Evolutionary conservation across 2,888 invertebrate genomes (phyloP), one percentile per base, ranked within the genome.

Genomic region (Celastrina argiolus): DNA sequence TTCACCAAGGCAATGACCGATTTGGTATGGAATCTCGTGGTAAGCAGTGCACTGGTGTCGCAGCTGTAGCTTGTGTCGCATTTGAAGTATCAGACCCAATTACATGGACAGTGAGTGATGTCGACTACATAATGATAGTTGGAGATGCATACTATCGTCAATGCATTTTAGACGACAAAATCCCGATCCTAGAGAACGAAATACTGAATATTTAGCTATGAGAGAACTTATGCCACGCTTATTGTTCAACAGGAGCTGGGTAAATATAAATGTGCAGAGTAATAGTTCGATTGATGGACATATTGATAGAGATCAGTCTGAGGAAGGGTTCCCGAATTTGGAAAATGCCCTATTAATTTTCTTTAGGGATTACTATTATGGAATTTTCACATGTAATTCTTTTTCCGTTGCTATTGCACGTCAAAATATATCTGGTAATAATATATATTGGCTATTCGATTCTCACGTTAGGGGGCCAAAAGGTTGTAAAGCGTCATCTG

Each of bases 31-130:
- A 56, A 41, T 74, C 72, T 63, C 71, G 68, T 0, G 72, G 71
- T 2, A 72, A 67, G 8, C 70, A 73, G 65, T 74, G 73, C 28
- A 73, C 71, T 56, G 72, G 26, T 1, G 58, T 70, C 6, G 72
- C 73, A 8, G 65, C 70, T 18, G 70, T 72, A 14, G 68, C 72
- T 67, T 69, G 70, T 66, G 65, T 65, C 2, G 73, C 68, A 34
- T 69, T 71, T 58, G 18, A 0, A 41, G 0, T 66, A 69, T 45
- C 31, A 18, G 63, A 69, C 59, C 51, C 65, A n/a, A 68, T 67
- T 8, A 39, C n/a, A 41, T 70, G 63, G 70, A 10, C 45, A 5
- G 36, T 36, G 18, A 68, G 67, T 59, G 70, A 67, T 51, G 41
- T 67, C 14, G 66, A 70, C 31, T 67, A 68, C 28, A 65, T 68